A percentile compares a stretch with the other conserved stretches of the same genome.
These are phyloP conservation scores for Scaptodrosophila latifasciaeformis DNA, from an alignment of 2,888 invertebrate genomes.

Conservation along the genomic window DNA sequence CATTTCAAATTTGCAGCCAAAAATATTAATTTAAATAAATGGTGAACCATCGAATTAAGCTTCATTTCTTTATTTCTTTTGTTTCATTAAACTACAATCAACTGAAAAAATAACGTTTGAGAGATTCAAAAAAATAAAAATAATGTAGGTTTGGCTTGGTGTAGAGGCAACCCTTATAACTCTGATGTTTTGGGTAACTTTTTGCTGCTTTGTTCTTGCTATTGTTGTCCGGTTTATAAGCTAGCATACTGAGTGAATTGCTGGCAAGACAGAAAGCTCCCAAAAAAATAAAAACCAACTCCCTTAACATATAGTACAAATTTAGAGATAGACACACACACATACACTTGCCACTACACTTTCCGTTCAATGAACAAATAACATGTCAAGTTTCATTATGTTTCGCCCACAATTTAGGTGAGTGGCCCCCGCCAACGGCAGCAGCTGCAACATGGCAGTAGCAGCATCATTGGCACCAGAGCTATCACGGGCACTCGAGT, in stretches of 20 bases:
- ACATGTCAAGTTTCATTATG: conserved; percentile 71
- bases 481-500: conserved; percentile 12
- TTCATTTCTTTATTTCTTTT: too few species aligned
- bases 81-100: too few species aligned
- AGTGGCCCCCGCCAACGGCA: conserved; percentile 26
- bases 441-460: not conserved
- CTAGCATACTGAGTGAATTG: conserved; percentile 7
- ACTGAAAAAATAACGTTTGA: conserved; percentile 1
- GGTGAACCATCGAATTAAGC: too few species aligned
- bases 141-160: too few species aligned
- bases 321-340: conserved; percentile 6
- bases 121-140: conserved; percentile 16
- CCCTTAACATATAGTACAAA: too few species aligned
- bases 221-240: conserved; percentile 12
- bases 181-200: conserved; percentile 28
- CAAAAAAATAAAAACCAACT: too few species aligned
- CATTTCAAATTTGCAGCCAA: too few species aligned
- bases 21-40: too few species aligned
- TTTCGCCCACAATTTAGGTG: conserved; percentile 50
- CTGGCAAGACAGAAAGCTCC: too few species aligned
- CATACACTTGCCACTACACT: conserved; percentile 10
- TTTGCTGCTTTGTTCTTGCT: conserved; percentile 5
- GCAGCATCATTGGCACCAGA: not conserved
- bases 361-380: conserved; percentile 64
- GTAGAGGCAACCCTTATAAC: too few species aligned